A percentile compares a stretch with the other conserved stretches of the same genome.
phyloP scores from a whole-genome alignment of 2,113 vertebrate species.

The Chamaea fasciata region DNA sequence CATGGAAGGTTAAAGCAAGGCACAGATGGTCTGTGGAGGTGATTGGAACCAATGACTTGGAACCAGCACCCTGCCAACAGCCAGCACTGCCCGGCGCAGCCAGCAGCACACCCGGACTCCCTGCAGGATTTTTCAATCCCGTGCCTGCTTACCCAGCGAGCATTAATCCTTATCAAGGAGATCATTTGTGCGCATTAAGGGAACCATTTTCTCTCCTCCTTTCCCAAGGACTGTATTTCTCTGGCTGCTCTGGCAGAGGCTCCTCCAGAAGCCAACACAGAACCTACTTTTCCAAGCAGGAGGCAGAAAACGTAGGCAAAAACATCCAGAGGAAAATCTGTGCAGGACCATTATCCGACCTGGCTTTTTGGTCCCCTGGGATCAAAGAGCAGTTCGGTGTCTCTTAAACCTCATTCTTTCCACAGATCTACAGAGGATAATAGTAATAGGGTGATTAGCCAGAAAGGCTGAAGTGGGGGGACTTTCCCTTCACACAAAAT shows the following conservation, averaged over 20 bases:
- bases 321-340: neutral
- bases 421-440: neutral
- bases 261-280: neutral
- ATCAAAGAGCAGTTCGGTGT: neutral
- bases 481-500: neutral
- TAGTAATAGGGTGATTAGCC: neutral
- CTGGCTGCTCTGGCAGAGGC: neutral
- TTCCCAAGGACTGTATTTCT: neutral
- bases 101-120: neutral
- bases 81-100: neutral
- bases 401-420: neutral
- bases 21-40: neutral
- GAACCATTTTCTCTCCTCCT: neutral
- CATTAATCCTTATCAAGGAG: neutral
- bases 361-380: neutral
- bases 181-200: neutral
- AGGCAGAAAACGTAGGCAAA: neutral
- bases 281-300: neutral
- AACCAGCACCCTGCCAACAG: neutral
- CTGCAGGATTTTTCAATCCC: neutral
- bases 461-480: neutral
- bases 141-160: neutral
- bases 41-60: constrained; percentile 19
- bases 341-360: neutral
- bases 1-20: constrained; percentile 16